Base-by-base conservation (phyloP, 2,113 vertebrate genomes). In the Oreotrochilus melanogaster region DNA sequence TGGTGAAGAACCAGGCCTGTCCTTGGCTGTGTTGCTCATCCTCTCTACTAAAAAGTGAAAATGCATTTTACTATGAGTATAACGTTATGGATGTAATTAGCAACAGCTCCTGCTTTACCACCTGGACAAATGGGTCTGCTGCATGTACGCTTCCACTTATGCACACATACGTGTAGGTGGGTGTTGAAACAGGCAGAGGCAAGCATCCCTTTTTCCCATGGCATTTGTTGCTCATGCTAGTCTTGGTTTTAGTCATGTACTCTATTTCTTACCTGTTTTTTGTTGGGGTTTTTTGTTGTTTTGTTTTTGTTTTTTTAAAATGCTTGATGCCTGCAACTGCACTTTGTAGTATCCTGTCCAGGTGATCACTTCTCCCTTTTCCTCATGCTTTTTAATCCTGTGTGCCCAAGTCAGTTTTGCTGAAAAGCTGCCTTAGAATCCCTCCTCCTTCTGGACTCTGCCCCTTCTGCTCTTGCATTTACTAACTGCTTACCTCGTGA, bases 271-370 rank as follows among this genome's bases (percentile, higher is more conserved):
- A 94, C 18, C 76, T 88, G 19, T 48, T 47, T 21, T 10, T 47
- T 47, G 45, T 19, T 45, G 43, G 47, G 47, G 21, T 48, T 19
- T 14, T 10, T 45, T 16, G 45, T 45, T 45, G 45, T 11, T 48
- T 48, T 21, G 57, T 21, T 88, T 33, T 39, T 23, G 61, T 92
- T 69, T 56, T 86, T 43, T 89, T 42, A 48, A 94, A 93, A 71
- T 87, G 70, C 90, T 91, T 67, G 84, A 88, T 96, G 93, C 83
- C 87, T 97, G 72, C 95, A 92, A 82, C 66, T 94, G 62, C 76
- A 90, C 92, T 84, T 67, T 14, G 31, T 92, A 62, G 66, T 57
- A 54, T 81, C 69, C 58, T 80, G 42, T 78, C 33, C 72, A 85
- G 73, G 33, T 65, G 53, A 83, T 88, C 60, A 66, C 47, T 22